Evolutionary conservation across 2,797 vertebrate genomes (phyloP).

Genomic region (Podarcis siculus): DNA sequence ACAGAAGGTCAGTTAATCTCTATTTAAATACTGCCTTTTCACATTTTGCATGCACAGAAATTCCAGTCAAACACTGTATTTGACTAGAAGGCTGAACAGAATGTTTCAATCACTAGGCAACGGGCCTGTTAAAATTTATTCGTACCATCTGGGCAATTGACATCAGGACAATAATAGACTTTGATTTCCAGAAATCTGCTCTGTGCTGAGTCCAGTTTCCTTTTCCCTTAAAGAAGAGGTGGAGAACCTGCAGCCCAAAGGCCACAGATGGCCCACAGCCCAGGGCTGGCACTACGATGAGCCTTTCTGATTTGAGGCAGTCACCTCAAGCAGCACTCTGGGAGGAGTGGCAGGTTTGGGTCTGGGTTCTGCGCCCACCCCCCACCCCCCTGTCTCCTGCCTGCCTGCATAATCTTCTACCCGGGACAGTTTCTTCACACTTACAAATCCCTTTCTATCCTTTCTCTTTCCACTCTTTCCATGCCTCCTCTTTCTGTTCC

Average conservation of each 20-base stretch:
- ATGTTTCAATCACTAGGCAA: not conserved
- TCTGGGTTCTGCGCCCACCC: too few species aligned
- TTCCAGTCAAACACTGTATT: not conserved
- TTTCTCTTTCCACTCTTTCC: too few species aligned
- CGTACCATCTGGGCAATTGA: not conserved
- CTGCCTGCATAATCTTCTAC: too few species aligned
- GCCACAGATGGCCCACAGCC: too few species aligned
- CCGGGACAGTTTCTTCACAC: too few species aligned
- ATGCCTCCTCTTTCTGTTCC: too few species aligned
- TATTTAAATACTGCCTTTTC: not conserved
- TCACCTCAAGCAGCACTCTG: too few species aligned
- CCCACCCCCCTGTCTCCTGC: too few species aligned
- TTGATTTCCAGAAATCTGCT: not conserved
- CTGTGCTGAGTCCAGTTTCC: not conserved
- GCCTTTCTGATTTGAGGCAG: too few species aligned
- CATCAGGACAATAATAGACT: not conserved
- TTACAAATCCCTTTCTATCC: too few species aligned
- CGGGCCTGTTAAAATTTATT: not conserved
- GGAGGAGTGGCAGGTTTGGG: too few species aligned
- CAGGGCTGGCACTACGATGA: too few species aligned
- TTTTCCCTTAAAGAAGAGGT: not conserved
- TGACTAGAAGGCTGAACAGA: not conserved
- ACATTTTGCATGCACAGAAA: not conserved
- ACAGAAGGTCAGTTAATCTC: not conserved
- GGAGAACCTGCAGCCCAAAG: not conserved